Base-by-base conservation (phyloP, 2,888 invertebrate species). In the Lymantria dispar region DNA sequence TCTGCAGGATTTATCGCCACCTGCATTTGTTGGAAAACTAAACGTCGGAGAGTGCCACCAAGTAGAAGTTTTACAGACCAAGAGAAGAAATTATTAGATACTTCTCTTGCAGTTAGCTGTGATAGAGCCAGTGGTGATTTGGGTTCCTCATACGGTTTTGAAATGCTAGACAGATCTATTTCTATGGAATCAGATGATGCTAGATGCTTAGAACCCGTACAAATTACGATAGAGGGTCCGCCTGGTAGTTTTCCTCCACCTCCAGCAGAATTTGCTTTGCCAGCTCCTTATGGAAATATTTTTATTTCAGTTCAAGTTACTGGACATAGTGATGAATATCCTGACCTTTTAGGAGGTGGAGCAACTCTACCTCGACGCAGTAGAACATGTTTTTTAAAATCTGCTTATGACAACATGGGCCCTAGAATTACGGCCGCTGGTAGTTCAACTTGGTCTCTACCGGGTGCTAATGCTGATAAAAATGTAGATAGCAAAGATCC, bases 331-430 rank as follows among this genome's bases (percentile, higher is more conserved):
- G 94, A 95, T 54, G 94, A 96, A 75, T 96, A 96, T 82, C 97
- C 97, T 41, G 97, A 97, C 80, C 90, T 97, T 52, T 85, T 97
- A 62, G 96, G 84, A 43, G 81, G 85, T 59, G 81, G 85, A 13
- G 71, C 87, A 15, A 85, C 92, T 48, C 62, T 92, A 43, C 93
- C 93, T 0, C 83, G 92, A 47, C 80, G 93, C 50, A 89, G 87
- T 74, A 83, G 82, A 48, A 89, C 87, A 13, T 91, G 87, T 72
- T 92, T 87, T 75, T 78, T 93, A 47, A 92, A 92, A 76, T 94
- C 95, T 48, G 95, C 95, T 57, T 97, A 97, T 81, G 97, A 98
- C 87, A 97, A 97, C 86, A 96, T 97, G 95, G 97, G 97, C 8
- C 96, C 97, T 47, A 93, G 97, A 60, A 96, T 97, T 47, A 97